A percentile compares a stretch with the other conserved stretches of the same genome.
Evolutionary conservation across 2,797 vertebrate genomes (phyloP).

Genomic region (Etheostoma nigrum): DNA sequence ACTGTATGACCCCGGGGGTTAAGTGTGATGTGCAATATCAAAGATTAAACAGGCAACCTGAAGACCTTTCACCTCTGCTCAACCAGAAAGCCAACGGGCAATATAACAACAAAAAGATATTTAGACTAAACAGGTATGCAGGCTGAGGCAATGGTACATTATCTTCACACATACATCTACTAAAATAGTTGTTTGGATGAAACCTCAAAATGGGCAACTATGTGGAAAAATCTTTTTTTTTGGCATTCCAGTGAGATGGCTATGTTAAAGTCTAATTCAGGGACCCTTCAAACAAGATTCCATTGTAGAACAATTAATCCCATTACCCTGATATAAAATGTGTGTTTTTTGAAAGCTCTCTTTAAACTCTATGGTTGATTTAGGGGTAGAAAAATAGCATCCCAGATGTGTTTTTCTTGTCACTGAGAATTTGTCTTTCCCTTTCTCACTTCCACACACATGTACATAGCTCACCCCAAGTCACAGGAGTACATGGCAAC

Average conservation of each 20-base stretch:
- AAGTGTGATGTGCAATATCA: slow-evolving; percentile 64
- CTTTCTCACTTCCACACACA: slow-evolving; percentile 33
- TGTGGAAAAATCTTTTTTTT: not conserved
- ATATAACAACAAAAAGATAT: slow-evolving; percentile 11
- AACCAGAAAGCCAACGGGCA: slow-evolving; percentile 3
- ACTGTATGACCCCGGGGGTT: slow-evolving; percentile 59
- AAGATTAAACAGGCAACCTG: slow-evolving; percentile 72
- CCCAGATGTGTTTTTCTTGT: slow-evolving; percentile 25
- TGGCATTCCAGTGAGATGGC: not conserved
- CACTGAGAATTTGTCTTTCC: slow-evolving; percentile 21
- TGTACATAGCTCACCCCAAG: slow-evolving; percentile 29
- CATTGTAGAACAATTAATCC: not conserved
- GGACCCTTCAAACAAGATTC: not conserved
- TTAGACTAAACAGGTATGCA: not conserved
- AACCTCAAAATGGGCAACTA: not conserved
- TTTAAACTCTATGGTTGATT: slow-evolving; percentile 12
- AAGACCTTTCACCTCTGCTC: slow-evolving; percentile 48
- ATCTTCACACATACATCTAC: not conserved
- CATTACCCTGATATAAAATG: not conserved
- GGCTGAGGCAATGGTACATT: not conserved
- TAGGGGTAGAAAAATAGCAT: not conserved
- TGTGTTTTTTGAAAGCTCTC: not conserved
- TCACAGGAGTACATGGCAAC: slow-evolving; percentile 74
- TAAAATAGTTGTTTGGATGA: not conserved
- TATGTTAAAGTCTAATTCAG: no score